Evolutionary conservation across 2,113 vertebrate species (phyloP).

Genomic region (Ramphastos sulfuratus): DNA sequence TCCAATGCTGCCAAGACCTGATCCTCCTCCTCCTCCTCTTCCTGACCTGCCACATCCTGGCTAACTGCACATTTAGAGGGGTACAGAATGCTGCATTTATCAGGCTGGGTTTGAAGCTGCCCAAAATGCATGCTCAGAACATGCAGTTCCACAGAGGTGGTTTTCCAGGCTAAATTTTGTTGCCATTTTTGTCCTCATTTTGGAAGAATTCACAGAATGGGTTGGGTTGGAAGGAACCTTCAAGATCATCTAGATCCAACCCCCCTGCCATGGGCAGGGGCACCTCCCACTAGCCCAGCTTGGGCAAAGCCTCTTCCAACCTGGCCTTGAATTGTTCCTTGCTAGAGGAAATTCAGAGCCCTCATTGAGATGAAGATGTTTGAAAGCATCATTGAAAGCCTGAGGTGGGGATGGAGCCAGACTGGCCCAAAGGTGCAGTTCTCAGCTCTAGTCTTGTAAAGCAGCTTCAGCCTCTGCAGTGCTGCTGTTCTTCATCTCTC

Average conservation of each 20-base stretch:
- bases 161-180: neutral
- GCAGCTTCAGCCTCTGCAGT: neutral
- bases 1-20: neutral
- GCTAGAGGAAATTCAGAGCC: neutral
- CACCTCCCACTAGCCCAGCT: too few species aligned
- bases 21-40: neutral
- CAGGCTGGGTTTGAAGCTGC: neutral
- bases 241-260: too few species aligned
- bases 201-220: neutral
- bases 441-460: neutral
- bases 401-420: neutral
- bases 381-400: neutral
- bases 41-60: neutral
- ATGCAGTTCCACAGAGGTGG: accelerated
- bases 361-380: neutral
- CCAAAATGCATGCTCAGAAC: neutral
- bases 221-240: too few species aligned
- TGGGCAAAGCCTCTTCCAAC: too few species aligned
- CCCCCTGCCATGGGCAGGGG: too few species aligned
- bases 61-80: neutral
- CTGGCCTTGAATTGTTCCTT: neutral
- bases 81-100: neutral
- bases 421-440: neutral
- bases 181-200: neutral
- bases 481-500: neutral